Conservation (phyloP, 2,888 invertebrate genomes). For the Koerneria pararmatus region DNA sequence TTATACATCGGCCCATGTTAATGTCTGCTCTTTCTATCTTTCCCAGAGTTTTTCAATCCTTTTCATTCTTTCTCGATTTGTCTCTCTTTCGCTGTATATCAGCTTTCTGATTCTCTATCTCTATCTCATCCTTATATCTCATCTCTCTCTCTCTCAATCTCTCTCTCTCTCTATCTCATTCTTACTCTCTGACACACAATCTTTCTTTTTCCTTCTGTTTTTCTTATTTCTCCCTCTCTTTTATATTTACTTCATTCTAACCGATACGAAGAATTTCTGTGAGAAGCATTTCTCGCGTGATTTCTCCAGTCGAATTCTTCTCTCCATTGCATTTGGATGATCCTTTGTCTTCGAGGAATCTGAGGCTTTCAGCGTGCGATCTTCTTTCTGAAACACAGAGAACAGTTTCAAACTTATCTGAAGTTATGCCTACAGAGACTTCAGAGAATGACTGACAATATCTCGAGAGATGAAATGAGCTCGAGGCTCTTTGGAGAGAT, state of each 20-base stretch:
- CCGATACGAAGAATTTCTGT: slow-evolving; percentile 43
- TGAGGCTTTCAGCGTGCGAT: slow-evolving; percentile 43
- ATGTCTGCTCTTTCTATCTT: neutral
- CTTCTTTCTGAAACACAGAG: slow-evolving; percentile 42
- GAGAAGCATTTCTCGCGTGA: slow-evolving; percentile 50
- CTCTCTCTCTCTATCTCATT: no score
- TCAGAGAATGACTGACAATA: slow-evolving; percentile 34
- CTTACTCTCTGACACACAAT: no score
- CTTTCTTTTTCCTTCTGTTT: no score
- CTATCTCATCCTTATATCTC: no score
- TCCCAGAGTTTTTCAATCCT: no score
- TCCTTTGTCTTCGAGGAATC: slow-evolving; percentile 42
- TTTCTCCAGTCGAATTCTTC: slow-evolving; percentile 48
- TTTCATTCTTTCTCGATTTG: no score
- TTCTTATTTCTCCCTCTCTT: no score
- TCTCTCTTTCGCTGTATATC: no score
- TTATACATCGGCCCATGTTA: slow-evolving; percentile 16
- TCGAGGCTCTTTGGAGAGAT: slow-evolving; percentile 48
- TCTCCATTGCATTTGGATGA: slow-evolving; percentile 53
- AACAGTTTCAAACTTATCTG: neutral
- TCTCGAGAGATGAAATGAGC: slow-evolving; percentile 55
- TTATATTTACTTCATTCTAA: no score
- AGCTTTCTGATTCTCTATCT: no score
- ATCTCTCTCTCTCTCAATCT: no score
- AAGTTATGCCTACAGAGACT: neutral